Percentiles rank a stretch among this genome's conserved stretches.
Conservation (phyloP, 2,888 invertebrate species). For the Drosophila borealis region DNA sequence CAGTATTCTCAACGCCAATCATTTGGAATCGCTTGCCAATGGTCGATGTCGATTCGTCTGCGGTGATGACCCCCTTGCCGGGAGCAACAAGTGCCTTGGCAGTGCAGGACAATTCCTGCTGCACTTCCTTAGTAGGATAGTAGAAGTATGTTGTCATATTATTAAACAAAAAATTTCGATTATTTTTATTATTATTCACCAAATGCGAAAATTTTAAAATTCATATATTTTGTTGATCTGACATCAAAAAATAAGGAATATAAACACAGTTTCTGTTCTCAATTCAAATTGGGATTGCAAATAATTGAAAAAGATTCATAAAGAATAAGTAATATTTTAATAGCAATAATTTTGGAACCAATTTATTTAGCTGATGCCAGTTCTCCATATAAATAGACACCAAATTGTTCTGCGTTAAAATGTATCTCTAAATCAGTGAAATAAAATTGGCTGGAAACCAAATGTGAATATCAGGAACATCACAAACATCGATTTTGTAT, state of each 20-base stretch:
- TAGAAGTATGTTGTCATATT: constrained; percentile 91
- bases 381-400: too few relatives aligned
- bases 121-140: constrained; percentile 92
- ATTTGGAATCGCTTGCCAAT: constrained; percentile 86
- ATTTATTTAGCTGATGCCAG: too few relatives aligned
- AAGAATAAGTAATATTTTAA: too few relatives aligned
- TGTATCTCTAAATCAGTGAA: too few relatives aligned
- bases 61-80: constrained; percentile 98
- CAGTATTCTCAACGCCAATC: constrained; percentile 96
- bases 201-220: background rate
- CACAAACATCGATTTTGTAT: too few relatives aligned
- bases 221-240: background rate
- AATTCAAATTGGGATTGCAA: too few relatives aligned
- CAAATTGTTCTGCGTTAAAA: too few relatives aligned
- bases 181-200: background rate
- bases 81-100: constrained; percentile 96
- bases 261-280: background rate
- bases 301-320: background rate
- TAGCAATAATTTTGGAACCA: too few relatives aligned
- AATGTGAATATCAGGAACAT: too few relatives aligned
- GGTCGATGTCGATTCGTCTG: constrained; percentile 95
- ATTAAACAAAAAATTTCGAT: constrained; percentile 39
- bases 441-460: too few relatives aligned
- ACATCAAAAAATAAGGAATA: background rate
- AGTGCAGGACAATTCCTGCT: constrained; percentile 94